phyloP scores from a whole-genome alignment of 2,797 vertebrate genomes.

The Bradypodion ventrale region DNA sequence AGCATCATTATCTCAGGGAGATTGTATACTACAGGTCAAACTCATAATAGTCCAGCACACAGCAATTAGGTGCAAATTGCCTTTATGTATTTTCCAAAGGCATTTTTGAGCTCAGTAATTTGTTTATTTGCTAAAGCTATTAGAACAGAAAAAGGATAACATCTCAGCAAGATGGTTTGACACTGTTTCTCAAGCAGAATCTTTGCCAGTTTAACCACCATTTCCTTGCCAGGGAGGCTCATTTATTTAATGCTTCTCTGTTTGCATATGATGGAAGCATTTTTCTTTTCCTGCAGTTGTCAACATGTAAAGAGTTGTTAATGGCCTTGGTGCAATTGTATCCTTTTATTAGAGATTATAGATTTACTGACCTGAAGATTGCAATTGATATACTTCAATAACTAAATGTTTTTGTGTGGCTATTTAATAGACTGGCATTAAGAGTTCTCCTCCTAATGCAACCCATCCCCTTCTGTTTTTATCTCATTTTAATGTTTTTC shows the following conservation, averaged over 20 bases:
- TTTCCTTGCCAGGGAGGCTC: background rate
- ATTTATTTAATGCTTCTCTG: background rate
- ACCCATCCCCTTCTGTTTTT: background rate
- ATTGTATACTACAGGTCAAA: conserved; percentile 68
- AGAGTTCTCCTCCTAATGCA: background rate
- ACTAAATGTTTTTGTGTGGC: conserved; percentile 4
- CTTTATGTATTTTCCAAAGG: conserved; percentile 65
- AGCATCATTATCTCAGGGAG: conserved; percentile 66
- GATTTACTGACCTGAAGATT: background rate
- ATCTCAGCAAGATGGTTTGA: background rate
- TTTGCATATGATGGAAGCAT: background rate
- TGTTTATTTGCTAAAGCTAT: conserved; percentile 64
- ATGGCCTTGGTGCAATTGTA: background rate
- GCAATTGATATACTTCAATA: background rate
- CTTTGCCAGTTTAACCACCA: background rate
- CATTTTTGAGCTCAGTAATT: conserved; percentile 58
- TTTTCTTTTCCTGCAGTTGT: background rate
- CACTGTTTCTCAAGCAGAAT: background rate
- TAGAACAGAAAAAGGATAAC: conserved; percentile 39
- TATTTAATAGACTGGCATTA: conserved; percentile 1
- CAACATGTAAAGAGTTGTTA: background rate
- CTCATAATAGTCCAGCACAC: conserved; percentile 55
- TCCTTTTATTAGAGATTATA: background rate
- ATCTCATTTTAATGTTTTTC: background rate
- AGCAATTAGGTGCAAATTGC: conserved; percentile 70